Base-by-base conservation (phyloP, 2,888 invertebrate species). In the Mythimna impura region DNA sequence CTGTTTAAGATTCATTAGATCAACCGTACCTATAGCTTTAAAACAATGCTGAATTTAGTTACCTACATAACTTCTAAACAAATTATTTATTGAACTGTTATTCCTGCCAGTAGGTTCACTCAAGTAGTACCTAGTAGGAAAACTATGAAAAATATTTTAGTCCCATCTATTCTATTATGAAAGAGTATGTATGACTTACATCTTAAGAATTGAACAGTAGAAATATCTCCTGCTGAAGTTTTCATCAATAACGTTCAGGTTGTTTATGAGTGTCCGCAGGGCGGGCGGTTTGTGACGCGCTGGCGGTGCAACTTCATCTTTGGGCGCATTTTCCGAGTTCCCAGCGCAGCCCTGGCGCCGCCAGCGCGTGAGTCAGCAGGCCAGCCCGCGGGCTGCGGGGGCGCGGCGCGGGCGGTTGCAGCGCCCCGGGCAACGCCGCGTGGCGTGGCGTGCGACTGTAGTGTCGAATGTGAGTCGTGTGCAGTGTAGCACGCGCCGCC, bases 401-500 rank as follows among this genome's bases (percentile, higher is more conserved):
- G 87, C 86, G 84, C 69, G 88, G 82, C 66, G 85, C 85, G 84
- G 79, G 87, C 83, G 85, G 86, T 73, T 87, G 88, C 86, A 85
- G 86, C 85, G 85, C 80, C 80, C 78, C 81, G 72, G 65, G 84
- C 86, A 84, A 86, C 82, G 87, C 85, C 81, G 87, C 87, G 87
- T 86, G 82, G 87, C 85, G 80, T 72, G 79, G 81, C 76, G 86
- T 79, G 83, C 78, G 85, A 74, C 82, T 80, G 80, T 84, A 81
- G 87, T 84, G 85, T 87, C 82, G 82, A 89, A 89, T 89, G 91
- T 90, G 92, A 90, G 90, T 90, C 91, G 94, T 88, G 91, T 90
- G 93, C 93, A 95, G 95, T 95, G 95, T 95, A 92, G 94, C 94
- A 94, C 94, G 94, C 94, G 95, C 94, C 94, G 94, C 90, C 94